phyloP scores from a whole-genome alignment of 2,113 vertebrate genomes.

The Entelurus aequoreus region DNA sequence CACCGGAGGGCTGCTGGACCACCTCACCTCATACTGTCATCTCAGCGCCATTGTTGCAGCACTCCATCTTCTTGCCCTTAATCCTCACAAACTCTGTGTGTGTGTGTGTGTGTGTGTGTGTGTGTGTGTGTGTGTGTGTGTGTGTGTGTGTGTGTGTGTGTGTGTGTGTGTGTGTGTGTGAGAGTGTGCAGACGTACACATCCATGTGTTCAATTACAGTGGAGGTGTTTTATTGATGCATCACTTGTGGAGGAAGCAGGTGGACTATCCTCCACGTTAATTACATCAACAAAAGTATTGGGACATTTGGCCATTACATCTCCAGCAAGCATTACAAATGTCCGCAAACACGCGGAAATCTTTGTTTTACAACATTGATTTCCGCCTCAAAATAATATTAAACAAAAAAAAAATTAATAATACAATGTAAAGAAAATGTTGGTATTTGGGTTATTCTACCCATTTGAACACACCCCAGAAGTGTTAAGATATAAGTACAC shows the following conservation, averaged over 20 bases:
- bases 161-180: neutral
- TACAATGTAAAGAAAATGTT: no score
- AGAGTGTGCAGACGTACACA: neutral
- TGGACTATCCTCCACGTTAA: neutral
- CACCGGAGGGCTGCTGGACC: slow-evolving; percentile 27
- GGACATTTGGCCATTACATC: no score
- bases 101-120: neutral
- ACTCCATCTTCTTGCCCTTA: slow-evolving; percentile 7
- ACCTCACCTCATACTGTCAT: slow-evolving; percentile 17
- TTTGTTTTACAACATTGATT: no score
- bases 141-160: neutral
- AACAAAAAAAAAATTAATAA: no score
- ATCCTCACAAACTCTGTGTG: slow-evolving; percentile 3
- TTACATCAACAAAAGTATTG: no score
- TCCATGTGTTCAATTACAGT: neutral
- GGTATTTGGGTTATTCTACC: no score
- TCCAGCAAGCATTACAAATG: no score
- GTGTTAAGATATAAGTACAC: no score
- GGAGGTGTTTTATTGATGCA: slow-evolving; percentile 1
- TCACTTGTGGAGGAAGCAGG: slow-evolving; percentile 1
- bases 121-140: neutral
- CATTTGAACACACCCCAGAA: no score
- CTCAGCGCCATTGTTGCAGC: slow-evolving; percentile 2
- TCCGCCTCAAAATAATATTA: no score
- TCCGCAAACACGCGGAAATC: no score